Evolutionary conservation across 35 echinoderm and acorn worm species (phyloP).

Genomic region (Strongylocentrotus purpuratus): DNA sequence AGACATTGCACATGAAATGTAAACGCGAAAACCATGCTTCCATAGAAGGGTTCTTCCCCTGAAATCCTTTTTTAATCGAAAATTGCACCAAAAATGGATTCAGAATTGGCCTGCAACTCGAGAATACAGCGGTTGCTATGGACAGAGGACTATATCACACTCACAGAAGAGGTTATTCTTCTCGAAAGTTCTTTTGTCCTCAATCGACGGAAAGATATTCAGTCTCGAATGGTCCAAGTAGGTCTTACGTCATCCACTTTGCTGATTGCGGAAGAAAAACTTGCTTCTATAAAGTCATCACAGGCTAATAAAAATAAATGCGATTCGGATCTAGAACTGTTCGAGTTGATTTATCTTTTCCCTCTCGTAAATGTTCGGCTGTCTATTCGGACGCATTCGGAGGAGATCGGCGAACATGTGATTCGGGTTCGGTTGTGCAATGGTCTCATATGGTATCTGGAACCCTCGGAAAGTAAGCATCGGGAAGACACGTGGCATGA

Average conservation of each 20-base stretch:
- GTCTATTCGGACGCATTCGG: conserved; percentile 39
- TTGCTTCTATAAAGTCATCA: neutral
- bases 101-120: conserved; percentile 17
- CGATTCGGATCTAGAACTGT: conserved; percentile 51
- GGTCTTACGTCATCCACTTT: conserved; percentile 61
- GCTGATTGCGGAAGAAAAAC: conserved; percentile 62
- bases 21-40: neutral
- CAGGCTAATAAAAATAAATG: neutral
- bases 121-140: conserved; percentile 77
- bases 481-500: conserved; percentile 62
- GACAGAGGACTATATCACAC: conserved; percentile 70
- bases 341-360: conserved; percentile 46
- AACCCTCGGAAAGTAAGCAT: conserved; percentile 63
- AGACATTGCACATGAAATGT: neutral
- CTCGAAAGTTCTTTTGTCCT: conserved; percentile 87
- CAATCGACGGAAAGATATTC: conserved; percentile 52
- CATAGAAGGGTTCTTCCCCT: neutral
- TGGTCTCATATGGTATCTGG: conserved; percentile 71
- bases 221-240: conserved; percentile 70
- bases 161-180: conserved; percentile 63
- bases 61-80: neutral
- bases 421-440: conserved; percentile 53
- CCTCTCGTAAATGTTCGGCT: conserved; percentile 47
- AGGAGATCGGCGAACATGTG: conserved; percentile 54
- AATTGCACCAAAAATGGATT: conserved; percentile 20